Evolutionary conservation across 2,888 invertebrate genomes (phyloP).

Genomic region (Andrena dorsata): DNA sequence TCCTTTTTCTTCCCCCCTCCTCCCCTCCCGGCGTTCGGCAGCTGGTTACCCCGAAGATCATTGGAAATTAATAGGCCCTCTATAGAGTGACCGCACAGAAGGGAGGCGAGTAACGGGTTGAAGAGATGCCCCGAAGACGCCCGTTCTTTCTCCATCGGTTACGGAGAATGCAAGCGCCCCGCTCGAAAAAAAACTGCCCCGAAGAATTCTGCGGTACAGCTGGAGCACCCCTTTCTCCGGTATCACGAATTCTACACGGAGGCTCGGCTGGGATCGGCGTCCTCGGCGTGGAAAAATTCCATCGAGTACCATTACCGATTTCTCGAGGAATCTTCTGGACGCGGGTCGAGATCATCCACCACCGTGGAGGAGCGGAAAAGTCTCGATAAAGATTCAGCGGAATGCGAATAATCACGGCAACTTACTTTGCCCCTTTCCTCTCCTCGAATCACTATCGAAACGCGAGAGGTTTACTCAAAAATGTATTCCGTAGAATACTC

Average conservation of each 20-base stretch:
- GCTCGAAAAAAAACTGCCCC: not conserved
- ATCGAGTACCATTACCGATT: not conserved
- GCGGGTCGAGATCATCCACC: no score
- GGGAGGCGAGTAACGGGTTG: slow-evolving; percentile 70
- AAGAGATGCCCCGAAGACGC: slow-evolving; percentile 50
- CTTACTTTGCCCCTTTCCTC: no score
- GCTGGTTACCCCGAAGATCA: slow-evolving; percentile 79
- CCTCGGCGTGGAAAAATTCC: not conserved
- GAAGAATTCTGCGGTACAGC: slow-evolving; percentile 48
- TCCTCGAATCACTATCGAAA: not conserved
- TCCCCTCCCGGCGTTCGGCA: slow-evolving; percentile 56
- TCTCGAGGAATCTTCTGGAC: not conserved
- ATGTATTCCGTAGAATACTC: slow-evolving; percentile 18
- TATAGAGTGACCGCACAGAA: slow-evolving; percentile 54
- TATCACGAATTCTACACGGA: slow-evolving; percentile 6
- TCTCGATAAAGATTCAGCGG: no score
- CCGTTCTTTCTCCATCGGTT: slow-evolving; percentile 9
- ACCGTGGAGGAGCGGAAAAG: no score
- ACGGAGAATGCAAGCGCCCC: slow-evolving; percentile 19
- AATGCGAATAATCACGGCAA: no score
- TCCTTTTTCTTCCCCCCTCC: not conserved
- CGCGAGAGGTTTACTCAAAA: not conserved
- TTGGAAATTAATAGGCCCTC: slow-evolving; percentile 80
- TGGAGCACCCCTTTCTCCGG: slow-evolving; percentile 22
- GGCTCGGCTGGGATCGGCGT: not conserved